Base-by-base conservation (phyloP, 2,888 invertebrate species). In the Lymantria dispar region DNA sequence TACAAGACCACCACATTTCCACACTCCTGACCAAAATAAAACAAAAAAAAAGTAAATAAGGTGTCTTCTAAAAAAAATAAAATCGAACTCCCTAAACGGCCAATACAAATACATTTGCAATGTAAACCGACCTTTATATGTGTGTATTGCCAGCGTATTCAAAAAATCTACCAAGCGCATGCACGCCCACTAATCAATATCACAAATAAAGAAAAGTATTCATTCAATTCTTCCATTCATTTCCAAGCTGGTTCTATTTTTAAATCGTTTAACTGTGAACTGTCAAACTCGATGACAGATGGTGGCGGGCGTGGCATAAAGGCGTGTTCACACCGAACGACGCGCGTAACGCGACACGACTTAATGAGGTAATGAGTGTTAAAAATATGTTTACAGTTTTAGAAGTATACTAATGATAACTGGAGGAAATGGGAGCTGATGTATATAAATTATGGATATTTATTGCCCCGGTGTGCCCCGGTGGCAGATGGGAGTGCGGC, bases 241-340 rank as follows among this genome's bases (percentile, higher is more conserved):
- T 50, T 51, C 39, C 44, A 54, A 53, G 63, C 71, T 30, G n/a
- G 22, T 77, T 84, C 80, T 85, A 87, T 87, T 87, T 88, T 84
- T 82, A 81, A 80, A 80, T 73, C 79, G 75, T 75, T 77, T 78
- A 78, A 80, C 81, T 84, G 86, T 85, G 83, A 85, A 81, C 80
- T 86, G 88, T 89, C 88, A 86, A 80, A 80, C 76, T 72, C 74
- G 87, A 88, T 89, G 89, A 89, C 87, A 88, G 87, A 89, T 88
- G 86, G 87, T 85, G 85, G 73, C 75, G 71, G 74, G 52, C 74
- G 73, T 72, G 47, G 42, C 46, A 29, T 62, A 54, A 58, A 43
- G 54, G 58, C 60, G 50, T 58, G 55, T 50, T 40, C 51, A 59
- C 53, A 50, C 42, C 39, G 38, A 43, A 31, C 43, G 31, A 15